Evolutionary conservation across 2,888 invertebrate species (phyloP), one percentile per base, ranked within the genome.

Genomic region (Drosophila infuscata): DNA sequence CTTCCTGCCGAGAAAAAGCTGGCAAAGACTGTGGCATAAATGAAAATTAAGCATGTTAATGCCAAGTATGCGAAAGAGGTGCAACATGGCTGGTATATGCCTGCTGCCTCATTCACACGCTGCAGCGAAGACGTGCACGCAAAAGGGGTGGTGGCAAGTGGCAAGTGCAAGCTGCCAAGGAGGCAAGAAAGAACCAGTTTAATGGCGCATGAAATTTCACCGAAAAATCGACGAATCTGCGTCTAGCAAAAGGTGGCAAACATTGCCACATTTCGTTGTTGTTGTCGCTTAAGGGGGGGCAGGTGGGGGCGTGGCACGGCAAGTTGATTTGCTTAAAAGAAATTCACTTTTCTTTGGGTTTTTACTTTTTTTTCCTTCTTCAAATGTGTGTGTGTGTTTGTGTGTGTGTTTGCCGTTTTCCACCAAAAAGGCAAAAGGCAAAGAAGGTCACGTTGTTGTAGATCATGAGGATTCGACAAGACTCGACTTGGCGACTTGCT

Each of bases 301-400:
- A 12, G 43, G 7, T 25, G 77, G 54, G 52, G 62, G 70, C 52
- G 70, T 61, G 83, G 79, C 67, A 49, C 58, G 67, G 91, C 87
- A 76, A 79, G 90, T 89, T 91, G 90, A 91, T 91, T 87, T 87
- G 87, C 83, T 91, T 91, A 88, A 83, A 88, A 88, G 91, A 88
- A 87, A 88, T 88, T 88, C 87, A 88, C 87, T 92, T 91, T 91
- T 92, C 92, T 92, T 91, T 73, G 83, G 74, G 66, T 74, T 69
- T 73, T 82, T 66, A 51, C 56, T 29, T 51, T 25, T 25, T 48
- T 84, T 76, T 25, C 2, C 9, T 11, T 43, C 43, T 65, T 74
- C 65, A 74, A 68, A 74, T 46, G 20, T 41, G 41, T n/a, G 9
- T 41, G 38, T 8, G 38, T 38, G n/a, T 41, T n/a, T 41, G n/a